Conservation (phyloP, 2,113 vertebrate genomes). For the Panurus biarmicus region DNA sequence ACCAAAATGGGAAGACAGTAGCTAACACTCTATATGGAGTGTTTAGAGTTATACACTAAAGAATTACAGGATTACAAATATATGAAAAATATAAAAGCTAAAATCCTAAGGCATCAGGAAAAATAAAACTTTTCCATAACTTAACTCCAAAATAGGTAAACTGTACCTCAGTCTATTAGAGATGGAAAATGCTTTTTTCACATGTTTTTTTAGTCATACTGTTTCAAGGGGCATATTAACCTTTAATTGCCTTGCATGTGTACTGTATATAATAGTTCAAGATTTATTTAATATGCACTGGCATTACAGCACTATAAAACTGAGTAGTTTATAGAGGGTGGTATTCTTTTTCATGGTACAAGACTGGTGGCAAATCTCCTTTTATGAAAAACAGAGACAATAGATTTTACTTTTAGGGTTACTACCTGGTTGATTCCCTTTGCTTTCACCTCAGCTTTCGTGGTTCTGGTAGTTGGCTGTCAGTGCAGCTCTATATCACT, state of each 20-base stretch:
- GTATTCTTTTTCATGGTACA: background rate
- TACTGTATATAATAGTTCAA: background rate
- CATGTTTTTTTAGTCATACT: background rate
- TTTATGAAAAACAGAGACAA: background rate
- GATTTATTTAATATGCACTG: background rate
- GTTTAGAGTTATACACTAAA: background rate
- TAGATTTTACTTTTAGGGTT: background rate
- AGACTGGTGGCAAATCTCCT: background rate
- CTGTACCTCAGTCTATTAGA: background rate
- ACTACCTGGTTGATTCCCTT: background rate
- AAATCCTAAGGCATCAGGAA: background rate
- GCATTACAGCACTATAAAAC: background rate
- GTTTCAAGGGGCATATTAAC: background rate
- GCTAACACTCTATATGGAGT: background rate
- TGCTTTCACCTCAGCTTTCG: background rate
- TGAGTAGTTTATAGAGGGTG: background rate
- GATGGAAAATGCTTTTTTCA: background rate
- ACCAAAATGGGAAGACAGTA: background rate
- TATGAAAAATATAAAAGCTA: background rate
- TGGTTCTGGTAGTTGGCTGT: background rate
- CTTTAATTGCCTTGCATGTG: background rate
- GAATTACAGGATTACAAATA: background rate
- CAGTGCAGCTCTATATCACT: background rate
- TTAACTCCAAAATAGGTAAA: background rate
- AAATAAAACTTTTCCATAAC: background rate